These are phyloP conservation scores for Drosophila orosa DNA, from an alignment of 1,140 invertebrate genomes.

Conservation along the genomic window DNA sequence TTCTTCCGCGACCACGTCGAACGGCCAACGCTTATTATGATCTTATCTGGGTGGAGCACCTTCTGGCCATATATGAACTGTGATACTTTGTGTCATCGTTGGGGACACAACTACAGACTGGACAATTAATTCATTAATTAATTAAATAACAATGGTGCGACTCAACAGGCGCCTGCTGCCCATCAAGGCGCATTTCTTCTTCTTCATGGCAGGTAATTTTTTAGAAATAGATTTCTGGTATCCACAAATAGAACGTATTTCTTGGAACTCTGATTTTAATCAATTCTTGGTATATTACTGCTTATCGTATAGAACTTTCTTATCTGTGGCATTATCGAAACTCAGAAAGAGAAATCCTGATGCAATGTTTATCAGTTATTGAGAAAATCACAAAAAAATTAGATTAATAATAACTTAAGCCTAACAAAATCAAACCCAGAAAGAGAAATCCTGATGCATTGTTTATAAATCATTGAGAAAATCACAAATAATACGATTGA, in stretches of 20 bases:
- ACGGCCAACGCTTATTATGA: conserved; percentile 42
- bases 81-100: conserved; percentile 50
- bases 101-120: conserved; percentile 6
- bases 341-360: neutral
- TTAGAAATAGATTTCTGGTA: neutral
- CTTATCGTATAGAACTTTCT: conserved; percentile 8
- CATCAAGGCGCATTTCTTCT: conserved; percentile 92
- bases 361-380: conserved; percentile 9
- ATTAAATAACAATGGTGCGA: conserved; percentile 84
- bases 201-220: conserved; percentile 91
- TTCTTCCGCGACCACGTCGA: conserved; percentile 7
- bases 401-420: no score
- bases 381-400: neutral
- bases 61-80: conserved; percentile 46
- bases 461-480: neutral
- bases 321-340: conserved; percentile 16
- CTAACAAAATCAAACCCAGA: no score
- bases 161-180: conserved; percentile 89
- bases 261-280: neutral
- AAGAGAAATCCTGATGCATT: conserved; percentile 12
- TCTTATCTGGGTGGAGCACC: conserved; percentile 32
- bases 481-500: neutral
- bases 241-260: conserved; percentile 3
- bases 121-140: conserved; percentile 70
- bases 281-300: neutral